These are phyloP conservation scores for Mesitornis unicolor DNA, from an alignment of 2,113 vertebrate species.

Conservation along the genomic window DNA sequence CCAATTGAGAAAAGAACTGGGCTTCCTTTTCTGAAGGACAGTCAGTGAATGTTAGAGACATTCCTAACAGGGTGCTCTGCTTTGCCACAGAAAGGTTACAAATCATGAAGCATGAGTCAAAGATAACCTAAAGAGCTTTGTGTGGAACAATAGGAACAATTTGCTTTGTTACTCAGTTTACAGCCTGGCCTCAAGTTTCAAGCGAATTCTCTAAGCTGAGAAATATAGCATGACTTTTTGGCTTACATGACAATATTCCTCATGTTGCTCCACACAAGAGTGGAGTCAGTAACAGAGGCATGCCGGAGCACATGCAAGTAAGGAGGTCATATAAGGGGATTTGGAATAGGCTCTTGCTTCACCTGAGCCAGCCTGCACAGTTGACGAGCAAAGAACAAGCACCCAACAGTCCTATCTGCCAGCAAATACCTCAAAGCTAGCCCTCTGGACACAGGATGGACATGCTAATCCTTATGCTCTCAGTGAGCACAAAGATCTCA, in stretches of 20 bases:
- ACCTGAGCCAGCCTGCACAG: background rate
- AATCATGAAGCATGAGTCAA: accelerated
- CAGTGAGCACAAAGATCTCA: background rate
- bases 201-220: background rate
- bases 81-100: background rate
- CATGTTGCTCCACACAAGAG: background rate
- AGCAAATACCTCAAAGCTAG: background rate
- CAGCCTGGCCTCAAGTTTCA: background rate
- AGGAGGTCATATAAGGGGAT: background rate
- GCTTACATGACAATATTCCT: background rate
- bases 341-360: background rate
- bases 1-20: background rate
- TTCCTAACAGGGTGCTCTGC: background rate
- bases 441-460: background rate
- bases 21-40: background rate
- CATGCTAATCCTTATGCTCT: accelerated
- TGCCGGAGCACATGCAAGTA: background rate
- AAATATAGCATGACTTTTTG: background rate
- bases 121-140: background rate
- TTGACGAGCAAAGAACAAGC: background rate
- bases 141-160: background rate
- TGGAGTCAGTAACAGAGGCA: background rate
- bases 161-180: background rate
- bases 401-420: background rate
- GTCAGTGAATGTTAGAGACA: background rate